Conservation (phyloP, 2,888 invertebrate species). For the Pterobdella sp. region DNA sequence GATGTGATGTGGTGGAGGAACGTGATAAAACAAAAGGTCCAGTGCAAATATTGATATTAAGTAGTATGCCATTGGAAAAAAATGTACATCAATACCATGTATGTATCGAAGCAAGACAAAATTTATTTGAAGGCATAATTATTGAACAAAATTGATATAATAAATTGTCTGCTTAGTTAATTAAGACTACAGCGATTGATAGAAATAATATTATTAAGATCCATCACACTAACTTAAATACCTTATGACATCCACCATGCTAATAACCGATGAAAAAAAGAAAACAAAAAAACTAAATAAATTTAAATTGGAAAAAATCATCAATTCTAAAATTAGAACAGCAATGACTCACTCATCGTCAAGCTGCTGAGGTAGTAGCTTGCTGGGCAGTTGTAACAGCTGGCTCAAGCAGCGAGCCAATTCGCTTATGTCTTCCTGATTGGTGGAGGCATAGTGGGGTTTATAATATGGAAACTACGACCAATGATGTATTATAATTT, state of each 20-base stretch:
- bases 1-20: not conserved
- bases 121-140: no score
- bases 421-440: constrained; percentile 57
- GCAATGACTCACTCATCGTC: constrained; percentile 53
- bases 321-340: no score
- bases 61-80: constrained; percentile 5
- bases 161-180: no score
- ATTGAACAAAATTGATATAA: no score
- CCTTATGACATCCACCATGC: not conserved
- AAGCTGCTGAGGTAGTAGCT: constrained; percentile 53
- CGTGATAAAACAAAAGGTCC: not conserved
- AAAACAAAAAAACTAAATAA: not conserved
- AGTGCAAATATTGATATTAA: not conserved
- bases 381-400: constrained; percentile 55
- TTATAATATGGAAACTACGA: constrained; percentile 7
- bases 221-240: no score
- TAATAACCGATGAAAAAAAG: not conserved
- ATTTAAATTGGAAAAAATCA: no score
- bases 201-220: no score
- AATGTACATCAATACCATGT: no score
- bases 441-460: constrained; percentile 51
- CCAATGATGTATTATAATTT: not conserved
- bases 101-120: no score
- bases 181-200: no score
- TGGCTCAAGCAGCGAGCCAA: constrained; percentile 59